Conservation (phyloP, 2,797 vertebrate genomes). For the Botia kubotai region DNA sequence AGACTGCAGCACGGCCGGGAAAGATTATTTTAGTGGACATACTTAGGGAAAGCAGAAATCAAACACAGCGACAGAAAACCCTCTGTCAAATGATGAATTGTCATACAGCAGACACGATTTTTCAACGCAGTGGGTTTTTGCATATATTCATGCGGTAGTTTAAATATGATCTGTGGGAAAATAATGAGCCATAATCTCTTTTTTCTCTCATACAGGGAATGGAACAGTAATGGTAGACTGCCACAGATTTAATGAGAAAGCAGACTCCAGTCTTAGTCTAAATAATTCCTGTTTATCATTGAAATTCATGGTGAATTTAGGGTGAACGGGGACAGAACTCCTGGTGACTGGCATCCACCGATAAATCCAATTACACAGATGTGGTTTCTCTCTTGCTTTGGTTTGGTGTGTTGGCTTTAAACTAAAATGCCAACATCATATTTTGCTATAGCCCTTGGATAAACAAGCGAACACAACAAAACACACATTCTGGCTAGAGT, state of each 20-base stretch:
- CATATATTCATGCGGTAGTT: slow-evolving; percentile 60
- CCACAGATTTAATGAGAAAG: slow-evolving; percentile 13
- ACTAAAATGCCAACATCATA: background rate
- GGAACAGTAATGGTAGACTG: background rate
- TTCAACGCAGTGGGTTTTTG: slow-evolving; percentile 40
- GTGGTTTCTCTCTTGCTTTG: background rate
- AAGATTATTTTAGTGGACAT: slow-evolving; percentile 56
- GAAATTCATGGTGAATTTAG: slow-evolving; percentile 14
- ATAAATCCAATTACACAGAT: slow-evolving; percentile 4
- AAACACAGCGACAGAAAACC: slow-evolving; percentile 52
- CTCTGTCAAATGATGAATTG: slow-evolving; percentile 59
- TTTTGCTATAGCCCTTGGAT: background rate
- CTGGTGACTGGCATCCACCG: slow-evolving; percentile 7
- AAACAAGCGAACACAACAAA: background rate
- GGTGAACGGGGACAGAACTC: slow-evolving; percentile 31
- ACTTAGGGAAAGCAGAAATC: slow-evolving; percentile 52
- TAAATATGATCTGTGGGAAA: slow-evolving; percentile 54
- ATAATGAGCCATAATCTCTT: slow-evolving; percentile 38
- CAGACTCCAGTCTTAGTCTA: background rate
- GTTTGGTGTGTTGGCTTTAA: background rate
- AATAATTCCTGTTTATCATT: slow-evolving; percentile 34
- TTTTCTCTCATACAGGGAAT: background rate
- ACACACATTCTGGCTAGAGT: background rate
- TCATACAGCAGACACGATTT: slow-evolving; percentile 35
- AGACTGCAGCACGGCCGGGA: slow-evolving; percentile 59